Percentiles rank a stretch among this genome's conserved stretches.
These are phyloP conservation scores for Vombatus ursinus DNA, from an alignment of 2,113 vertebrate genomes.

Conservation along the genomic window DNA sequence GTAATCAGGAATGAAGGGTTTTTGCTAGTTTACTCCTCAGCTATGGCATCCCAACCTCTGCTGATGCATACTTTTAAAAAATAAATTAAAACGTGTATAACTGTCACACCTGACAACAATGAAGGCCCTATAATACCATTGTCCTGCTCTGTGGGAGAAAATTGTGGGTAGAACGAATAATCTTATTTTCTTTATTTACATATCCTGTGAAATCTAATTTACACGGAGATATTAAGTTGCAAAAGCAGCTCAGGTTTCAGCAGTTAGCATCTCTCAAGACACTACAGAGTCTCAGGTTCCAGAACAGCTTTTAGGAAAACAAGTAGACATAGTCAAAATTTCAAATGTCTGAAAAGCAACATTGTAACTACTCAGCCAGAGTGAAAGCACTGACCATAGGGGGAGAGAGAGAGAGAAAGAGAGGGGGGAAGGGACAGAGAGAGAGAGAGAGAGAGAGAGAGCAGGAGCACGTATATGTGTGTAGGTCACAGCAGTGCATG, in stretches of 20 bases:
- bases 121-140: conserved; percentile 7
- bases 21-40: background rate
- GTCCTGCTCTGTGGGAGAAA: background rate
- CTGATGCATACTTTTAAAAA: background rate
- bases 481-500: background rate
- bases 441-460: background rate
- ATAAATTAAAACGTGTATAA: background rate
- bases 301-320: accelerated
- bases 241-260: background rate
- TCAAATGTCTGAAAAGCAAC: background rate
- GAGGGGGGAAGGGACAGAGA: background rate
- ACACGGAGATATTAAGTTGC: background rate
- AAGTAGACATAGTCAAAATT: no score
- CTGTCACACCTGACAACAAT: background rate
- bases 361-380: accelerated
- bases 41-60: background rate
- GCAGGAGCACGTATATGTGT: background rate
- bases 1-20: background rate
- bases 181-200: background rate
- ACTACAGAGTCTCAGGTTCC: background rate
- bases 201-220: background rate
- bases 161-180: background rate
- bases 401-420: no score
- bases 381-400: background rate
- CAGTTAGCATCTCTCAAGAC: background rate